Base-by-base conservation (phyloP, 2,888 invertebrate species). In the Cecidostiba fungosa region DNA sequence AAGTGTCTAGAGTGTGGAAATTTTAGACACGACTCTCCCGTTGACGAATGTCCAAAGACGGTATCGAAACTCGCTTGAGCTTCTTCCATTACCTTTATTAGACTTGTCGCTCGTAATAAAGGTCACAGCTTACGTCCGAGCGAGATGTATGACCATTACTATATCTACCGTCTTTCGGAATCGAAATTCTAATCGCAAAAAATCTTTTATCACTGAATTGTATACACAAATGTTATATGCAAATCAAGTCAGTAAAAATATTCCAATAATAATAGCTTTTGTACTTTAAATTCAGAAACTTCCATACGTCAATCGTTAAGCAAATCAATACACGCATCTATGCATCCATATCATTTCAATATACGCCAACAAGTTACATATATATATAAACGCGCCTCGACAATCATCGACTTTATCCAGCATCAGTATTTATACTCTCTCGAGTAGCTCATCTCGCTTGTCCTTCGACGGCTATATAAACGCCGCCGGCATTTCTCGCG, bases 71-170 rank as follows among this genome's bases (percentile, higher is more conserved):
- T 14, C 12, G 23, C 74, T 29, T 29, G 47, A 23, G 74, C 74
- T 47, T 47, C n/a, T 47, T 29, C 74, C 74, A 47, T 50, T 50
- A 26, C 74, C 74, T 74, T 74, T 50, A 74, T 29, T 50, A 74
- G 74, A 39, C 73, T 39, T 23, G 39, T 23, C 19, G 26, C 23
- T 72, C 23, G 39, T 43, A 72, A 39, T 72, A 72, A 72, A 72
- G 32, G 69, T 70, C 70, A 36, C 70, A 36, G 32, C 29, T 6
- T 36, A 36, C 70, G 8, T 16, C 12, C n/a, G n/a, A 29, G 8
- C 39, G n/a, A 32, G 70, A 39, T 36, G 32, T 16, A 50, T 19
- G 50, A 1, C 36, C 36, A 36, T 36, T 5, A 6, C 36, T 36
- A 0, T 32, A 0, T 50, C 14, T 50, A 14, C 6, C 32, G 10